These are phyloP conservation scores for Dynastes hyllus DNA, from an alignment of 2,888 invertebrate genomes.

Conservation along the genomic window DNA sequence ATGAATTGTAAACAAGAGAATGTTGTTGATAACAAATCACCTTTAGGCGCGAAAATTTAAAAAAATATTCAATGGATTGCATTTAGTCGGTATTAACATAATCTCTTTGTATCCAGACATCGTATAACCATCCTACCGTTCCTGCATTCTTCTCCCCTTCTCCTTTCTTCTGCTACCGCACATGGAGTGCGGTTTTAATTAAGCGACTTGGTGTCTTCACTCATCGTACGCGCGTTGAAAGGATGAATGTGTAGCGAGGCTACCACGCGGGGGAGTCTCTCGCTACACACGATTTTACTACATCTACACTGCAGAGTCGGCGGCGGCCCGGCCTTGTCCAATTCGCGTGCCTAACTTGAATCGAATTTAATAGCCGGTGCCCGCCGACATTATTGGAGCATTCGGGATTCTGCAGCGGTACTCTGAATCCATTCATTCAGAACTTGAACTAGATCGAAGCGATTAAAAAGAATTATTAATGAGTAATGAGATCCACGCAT, in stretches of 20 bases:
- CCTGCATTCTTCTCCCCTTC: background rate
- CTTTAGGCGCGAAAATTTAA: too few species aligned
- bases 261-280: conserved; percentile 25
- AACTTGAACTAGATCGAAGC: too few species aligned
- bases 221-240: conserved; percentile 4
- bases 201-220: conserved; percentile 32
- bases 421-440: conserved; percentile 13
- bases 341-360: conserved; percentile 9
- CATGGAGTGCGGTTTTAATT: conserved; percentile 30
- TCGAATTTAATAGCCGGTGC: conserved; percentile 25
- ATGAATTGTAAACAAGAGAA: too few species aligned
- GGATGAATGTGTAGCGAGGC: conserved; percentile 32
- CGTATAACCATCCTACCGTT: background rate
- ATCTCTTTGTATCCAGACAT: background rate
- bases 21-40: too few species aligned
- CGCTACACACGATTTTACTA: conserved; percentile 31
- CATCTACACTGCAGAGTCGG: background rate
- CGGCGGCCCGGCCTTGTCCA: background rate
- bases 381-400: background rate
- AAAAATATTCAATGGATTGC: too few species aligned
- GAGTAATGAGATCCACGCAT: too few species aligned
- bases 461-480: too few species aligned
- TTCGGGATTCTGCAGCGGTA: background rate
- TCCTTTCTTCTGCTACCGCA: conserved; percentile 4
- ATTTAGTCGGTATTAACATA: background rate